Base-by-base conservation (phyloP, 2,113 vertebrate genomes). In the Cynocephalus volans region DNA sequence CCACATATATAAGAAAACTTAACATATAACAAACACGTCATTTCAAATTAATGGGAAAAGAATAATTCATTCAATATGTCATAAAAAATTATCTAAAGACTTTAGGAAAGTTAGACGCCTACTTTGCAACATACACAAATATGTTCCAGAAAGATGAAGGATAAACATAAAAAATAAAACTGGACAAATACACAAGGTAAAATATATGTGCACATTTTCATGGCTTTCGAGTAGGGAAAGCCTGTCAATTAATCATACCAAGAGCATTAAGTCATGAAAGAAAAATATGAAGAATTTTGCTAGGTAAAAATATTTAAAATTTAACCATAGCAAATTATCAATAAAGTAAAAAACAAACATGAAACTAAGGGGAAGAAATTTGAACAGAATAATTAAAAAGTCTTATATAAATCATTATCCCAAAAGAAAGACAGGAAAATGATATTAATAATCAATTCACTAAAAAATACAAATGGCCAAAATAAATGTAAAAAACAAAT, bases 391-490 rank as follows among this genome's bases (percentile, higher is more conserved):
- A 50, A 50, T 36, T 80, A n/a, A 73, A 81, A 81, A 24, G 26
- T 65, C 50, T 88, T 95, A 88, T 41, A 36, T 15, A 70, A 80
- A 92, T 87, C 50, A 92, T 56, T 75, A 76, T 54, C 11, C 76
- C 50, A 50, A 92, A 73, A 17, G 26, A 28, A 86, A 95, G 72
- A 76, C 45, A 18, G 13, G 21, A 24, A 69, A 79, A 90, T 81
- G 79, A 17, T 36, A 72, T 26, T 54, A 84, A 83, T 5, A 87
- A 62, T 64, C 60, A 65, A 56, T 33, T 90, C 65, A 79, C 33
- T 52, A 70, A 70, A 79, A 33, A 33, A 50, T 36, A 77, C 9
- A 72, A 73, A 73, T 60, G 45, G 36, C 8, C 50, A 80, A 54
- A 93, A 77, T 18, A 83, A 13, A 31, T 56, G 41, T 70, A 2